Percentiles rank a stretch among this genome's conserved stretches.
Conservation (phyloP, 2,888 invertebrate genomes). For the Panzeria rudis region DNA sequence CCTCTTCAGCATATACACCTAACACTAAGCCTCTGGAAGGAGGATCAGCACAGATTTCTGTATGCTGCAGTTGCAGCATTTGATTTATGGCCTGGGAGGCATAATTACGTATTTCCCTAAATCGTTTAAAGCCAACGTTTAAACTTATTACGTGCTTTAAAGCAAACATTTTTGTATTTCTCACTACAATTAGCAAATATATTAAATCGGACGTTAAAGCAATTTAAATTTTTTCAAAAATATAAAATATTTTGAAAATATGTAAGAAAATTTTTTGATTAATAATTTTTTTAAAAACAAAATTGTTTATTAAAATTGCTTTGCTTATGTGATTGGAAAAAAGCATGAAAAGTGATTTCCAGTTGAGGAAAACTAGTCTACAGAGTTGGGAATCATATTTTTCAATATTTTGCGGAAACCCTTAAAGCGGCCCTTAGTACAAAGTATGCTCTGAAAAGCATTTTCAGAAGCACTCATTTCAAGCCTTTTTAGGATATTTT, state of each 20-base stretch:
- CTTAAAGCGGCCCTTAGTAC: no score
- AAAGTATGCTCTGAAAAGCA: no score
- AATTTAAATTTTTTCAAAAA: conserved; percentile 48
- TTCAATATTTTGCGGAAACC: background rate
- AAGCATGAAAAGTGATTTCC: background rate
- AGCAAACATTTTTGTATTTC: conserved; percentile 74
- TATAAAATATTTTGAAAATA: conserved; percentile 34
- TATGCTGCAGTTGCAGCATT: conserved; percentile 79
- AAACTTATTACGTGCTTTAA: conserved; percentile 73
- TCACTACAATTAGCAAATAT: conserved; percentile 23
- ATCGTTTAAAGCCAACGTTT: conserved; percentile 35
- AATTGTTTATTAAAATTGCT: conserved; percentile 22
- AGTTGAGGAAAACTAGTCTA: background rate
- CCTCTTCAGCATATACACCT: conserved; percentile 87
- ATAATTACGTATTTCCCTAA: conserved; percentile 72
- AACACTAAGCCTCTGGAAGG: conserved; percentile 85
- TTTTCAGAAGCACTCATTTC: no score
- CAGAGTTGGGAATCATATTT: background rate
- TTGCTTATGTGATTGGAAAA: conserved; percentile 39
- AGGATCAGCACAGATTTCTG: conserved; percentile 81
- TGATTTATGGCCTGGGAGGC: conserved; percentile 80
- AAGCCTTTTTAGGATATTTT: no score
- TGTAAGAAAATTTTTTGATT: conserved; percentile 16
- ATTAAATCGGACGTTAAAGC: no score
- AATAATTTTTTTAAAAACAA: conserved; percentile 5